Conservation (phyloP, 2,888 invertebrate genomes). For the Synergus japonicus region DNA sequence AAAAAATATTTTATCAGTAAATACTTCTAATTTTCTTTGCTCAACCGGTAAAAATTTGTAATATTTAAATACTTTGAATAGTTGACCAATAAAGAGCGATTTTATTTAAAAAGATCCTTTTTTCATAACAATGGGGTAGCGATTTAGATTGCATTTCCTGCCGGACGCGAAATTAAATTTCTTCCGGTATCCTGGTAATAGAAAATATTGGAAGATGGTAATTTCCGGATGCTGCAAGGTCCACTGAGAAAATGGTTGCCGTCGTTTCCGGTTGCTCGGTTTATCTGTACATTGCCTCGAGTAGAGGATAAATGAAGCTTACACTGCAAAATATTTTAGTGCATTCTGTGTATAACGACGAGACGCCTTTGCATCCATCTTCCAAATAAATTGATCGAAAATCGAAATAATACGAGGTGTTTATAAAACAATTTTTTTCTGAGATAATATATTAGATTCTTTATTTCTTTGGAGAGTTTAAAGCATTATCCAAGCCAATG, state of each 20-base stretch:
- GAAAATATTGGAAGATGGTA: constrained; percentile 11
- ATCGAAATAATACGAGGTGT: too few relatives aligned
- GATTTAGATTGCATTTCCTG: neutral
- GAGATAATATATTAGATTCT: too few relatives aligned
- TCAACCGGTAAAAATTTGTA: too few relatives aligned
- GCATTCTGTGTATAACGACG: neutral
- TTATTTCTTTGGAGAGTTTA: too few relatives aligned
- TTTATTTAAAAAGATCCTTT: neutral
- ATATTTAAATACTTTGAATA: too few relatives aligned
- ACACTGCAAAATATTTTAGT: neutral
- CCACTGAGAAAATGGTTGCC: neutral
- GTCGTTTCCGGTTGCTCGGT: neutral
- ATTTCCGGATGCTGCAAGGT: constrained; percentile 1
- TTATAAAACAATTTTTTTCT: too few relatives aligned
- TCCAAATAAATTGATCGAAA: neutral
- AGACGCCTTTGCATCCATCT: neutral
- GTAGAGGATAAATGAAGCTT: neutral
- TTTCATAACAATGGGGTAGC: neutral
- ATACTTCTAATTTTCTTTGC: too few relatives aligned
- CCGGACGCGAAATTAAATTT: neutral
- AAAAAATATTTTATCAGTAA: too few relatives aligned
- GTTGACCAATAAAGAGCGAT: neutral
- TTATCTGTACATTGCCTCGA: neutral
- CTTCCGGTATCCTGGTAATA: neutral
- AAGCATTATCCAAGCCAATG: too few relatives aligned